A percentile compares a stretch with the other conserved stretches of the same genome.
These are phyloP conservation scores for Thumatha senex DNA, from an alignment of 2,888 invertebrate genomes.

Conservation along the genomic window DNA sequence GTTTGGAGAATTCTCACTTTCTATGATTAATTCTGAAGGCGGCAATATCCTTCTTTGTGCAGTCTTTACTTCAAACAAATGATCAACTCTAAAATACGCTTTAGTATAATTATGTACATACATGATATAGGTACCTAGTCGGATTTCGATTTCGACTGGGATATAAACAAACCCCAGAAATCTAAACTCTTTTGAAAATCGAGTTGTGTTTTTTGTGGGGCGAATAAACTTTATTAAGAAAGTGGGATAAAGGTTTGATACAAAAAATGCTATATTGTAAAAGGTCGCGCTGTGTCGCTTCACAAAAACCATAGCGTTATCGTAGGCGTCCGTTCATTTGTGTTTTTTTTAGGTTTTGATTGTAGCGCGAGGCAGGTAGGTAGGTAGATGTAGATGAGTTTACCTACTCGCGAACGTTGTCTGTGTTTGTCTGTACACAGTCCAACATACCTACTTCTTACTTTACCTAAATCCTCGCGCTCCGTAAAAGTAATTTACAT, in stretches of 20 bases:
- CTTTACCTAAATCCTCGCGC: no score
- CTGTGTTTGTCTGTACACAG: slow-evolving; percentile 12
- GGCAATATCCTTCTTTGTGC: no score
- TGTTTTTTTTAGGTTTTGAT: slow-evolving; percentile 70
- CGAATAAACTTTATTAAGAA: slow-evolving; percentile 81
- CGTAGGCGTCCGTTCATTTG: slow-evolving; percentile 71
- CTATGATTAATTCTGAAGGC: no score
- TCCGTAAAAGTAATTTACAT: no score
- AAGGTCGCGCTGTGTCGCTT: slow-evolving; percentile 75
- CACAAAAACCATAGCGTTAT: slow-evolving; percentile 72
- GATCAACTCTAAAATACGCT: no score
- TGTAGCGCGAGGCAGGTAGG: slow-evolving; percentile 71
- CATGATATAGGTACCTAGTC: no score
- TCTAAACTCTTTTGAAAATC: slow-evolving; percentile 22
- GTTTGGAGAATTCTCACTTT: no score
- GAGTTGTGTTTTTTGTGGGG: slow-evolving; percentile 41
- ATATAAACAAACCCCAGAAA: slow-evolving; percentile 14
- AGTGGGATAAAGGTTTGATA: slow-evolving; percentile 73
- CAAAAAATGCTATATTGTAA: slow-evolving; percentile 72
- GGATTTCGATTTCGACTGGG: neutral
- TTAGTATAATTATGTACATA: no score
- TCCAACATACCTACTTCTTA: neutral
- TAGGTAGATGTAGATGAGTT: slow-evolving; percentile 76
- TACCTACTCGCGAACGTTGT: slow-evolving; percentile 69
- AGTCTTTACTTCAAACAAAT: no score